Conservation (phyloP, 1,140 invertebrate genomes). For the Drosophila triauraria region DNA sequence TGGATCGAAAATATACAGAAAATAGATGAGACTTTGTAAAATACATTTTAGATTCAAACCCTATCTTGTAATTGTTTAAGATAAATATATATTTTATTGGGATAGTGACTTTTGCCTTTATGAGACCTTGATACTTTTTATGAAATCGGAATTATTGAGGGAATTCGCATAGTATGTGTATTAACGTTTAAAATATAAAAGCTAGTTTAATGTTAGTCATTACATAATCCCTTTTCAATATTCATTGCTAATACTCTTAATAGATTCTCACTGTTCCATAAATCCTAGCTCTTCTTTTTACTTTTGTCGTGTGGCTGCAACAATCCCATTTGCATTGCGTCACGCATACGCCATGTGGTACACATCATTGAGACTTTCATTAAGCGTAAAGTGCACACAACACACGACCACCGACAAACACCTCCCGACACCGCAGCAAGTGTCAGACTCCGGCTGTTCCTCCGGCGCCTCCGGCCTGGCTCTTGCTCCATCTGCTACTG, state of each 20-base stretch:
- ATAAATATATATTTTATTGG: too few species aligned
- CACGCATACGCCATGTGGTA: conserved; percentile 66
- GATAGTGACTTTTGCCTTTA: too few species aligned
- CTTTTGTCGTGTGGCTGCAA: conserved; percentile 1
- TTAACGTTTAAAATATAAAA: neutral
- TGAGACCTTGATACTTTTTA: too few species aligned
- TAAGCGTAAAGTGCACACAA: conserved; percentile 72
- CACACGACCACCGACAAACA: conserved; percentile 33
- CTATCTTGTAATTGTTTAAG: too few species aligned
- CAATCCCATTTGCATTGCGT: conserved; percentile 14
- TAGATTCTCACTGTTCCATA: conserved; percentile 1
- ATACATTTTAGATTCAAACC: too few species aligned
- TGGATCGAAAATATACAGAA: too few species aligned
- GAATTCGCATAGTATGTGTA: too few species aligned
- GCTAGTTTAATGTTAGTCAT: too few species aligned
- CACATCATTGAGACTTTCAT: conserved; percentile 68
- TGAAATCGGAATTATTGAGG: too few species aligned
- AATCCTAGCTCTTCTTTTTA: neutral
- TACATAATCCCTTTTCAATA: neutral
- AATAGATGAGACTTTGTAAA: too few species aligned
- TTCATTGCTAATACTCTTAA: neutral
- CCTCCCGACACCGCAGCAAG: conserved; percentile 47
- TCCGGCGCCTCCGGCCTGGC: neutral
- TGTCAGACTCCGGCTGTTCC: conserved; percentile 59
- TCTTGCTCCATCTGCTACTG: conserved; percentile 3